Evolutionary conservation across 1,140 invertebrate species (phyloP), one percentile per base, ranked within the genome.

Genomic region (Brachionus sp.): DNA sequence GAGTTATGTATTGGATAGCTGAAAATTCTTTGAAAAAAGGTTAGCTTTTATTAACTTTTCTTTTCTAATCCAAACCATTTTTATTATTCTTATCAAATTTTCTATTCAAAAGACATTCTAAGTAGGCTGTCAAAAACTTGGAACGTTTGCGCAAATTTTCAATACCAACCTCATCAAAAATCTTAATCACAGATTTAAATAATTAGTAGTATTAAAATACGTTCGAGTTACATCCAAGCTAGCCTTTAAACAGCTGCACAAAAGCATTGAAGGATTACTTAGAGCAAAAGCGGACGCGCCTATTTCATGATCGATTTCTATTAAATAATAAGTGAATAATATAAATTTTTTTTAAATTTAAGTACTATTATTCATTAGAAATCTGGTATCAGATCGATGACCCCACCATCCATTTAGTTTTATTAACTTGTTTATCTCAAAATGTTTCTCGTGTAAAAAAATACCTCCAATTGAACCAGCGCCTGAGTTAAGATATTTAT

Each of bases 401-500:
- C 90, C 88, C 90, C 90, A 91, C 90, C 90, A 91, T 9, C 90
- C 90, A 16, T 87, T 66, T 57, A 91, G 86, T 73, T 86, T 86
- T 73, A 87, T 80, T 1, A 57, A 88, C 19, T 88, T 87, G 62
- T 87, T 80, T 25, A 85, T 77, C 66, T 86, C 84, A 53, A 77
- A 68, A 82, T 87, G 85, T 84, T 85, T 86, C 73, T 88, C 86
- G 1, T 86, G 85, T 62, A 87, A 78, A 23, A 68, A 62, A 29
- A 68, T 4, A 12, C 37, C 16, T 75, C 84, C 57, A 29, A 92
- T 86, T 50, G 90, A 87, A 0, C 92, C 92, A 44, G 92, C 90
- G 19, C 92, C 90, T 39, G 89, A 87, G 84, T 91, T 91, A 33
- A 92, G 85, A 84, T 92, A 92, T 90, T 92, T 92, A 85, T 92